phyloP scores from a whole-genome alignment of 2,888 invertebrate species.

The Eupithecia centaureata region DNA sequence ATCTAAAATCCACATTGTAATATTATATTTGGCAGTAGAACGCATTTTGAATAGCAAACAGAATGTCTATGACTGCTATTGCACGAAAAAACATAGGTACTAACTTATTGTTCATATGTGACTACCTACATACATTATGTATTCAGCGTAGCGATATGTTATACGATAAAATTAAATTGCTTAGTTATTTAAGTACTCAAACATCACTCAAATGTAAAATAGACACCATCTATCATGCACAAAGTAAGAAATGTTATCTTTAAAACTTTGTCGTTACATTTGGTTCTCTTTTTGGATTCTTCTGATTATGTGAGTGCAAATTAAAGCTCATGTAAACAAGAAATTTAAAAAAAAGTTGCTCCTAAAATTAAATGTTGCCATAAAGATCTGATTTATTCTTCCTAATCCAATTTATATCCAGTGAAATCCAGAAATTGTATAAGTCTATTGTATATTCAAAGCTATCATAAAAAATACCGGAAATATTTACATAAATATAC shows the following conservation, averaged over 20 bases:
- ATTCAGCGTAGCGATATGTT: slow-evolving; percentile 48
- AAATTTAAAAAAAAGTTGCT: too few species aligned
- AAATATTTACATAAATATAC: background rate
- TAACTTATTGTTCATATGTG: background rate
- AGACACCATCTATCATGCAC: background rate
- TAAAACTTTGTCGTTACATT: background rate
- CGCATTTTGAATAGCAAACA: slow-evolving; percentile 76
- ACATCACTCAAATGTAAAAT: slow-evolving; percentile 13
- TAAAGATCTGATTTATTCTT: background rate
- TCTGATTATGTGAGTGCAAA: too few species aligned
- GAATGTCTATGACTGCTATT: slow-evolving; percentile 69
- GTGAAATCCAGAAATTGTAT: background rate
- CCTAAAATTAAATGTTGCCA: too few species aligned
- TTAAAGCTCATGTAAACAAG: too few species aligned
- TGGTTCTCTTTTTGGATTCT: too few species aligned
- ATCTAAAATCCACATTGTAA: slow-evolving; percentile 75
- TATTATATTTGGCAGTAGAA: slow-evolving; percentile 77
- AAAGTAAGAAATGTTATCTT: background rate
- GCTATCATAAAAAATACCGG: background rate
- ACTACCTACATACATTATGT: slow-evolving; percentile 41
- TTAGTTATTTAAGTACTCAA: slow-evolving; percentile 19
- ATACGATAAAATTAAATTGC: slow-evolving; percentile 54
- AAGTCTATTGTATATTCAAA: background rate
- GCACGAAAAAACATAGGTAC: background rate
- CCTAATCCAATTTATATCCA: background rate